These are phyloP conservation scores for Carpatolechia fugitivella DNA, from an alignment of 2,888 invertebrate species.

Conservation along the genomic window DNA sequence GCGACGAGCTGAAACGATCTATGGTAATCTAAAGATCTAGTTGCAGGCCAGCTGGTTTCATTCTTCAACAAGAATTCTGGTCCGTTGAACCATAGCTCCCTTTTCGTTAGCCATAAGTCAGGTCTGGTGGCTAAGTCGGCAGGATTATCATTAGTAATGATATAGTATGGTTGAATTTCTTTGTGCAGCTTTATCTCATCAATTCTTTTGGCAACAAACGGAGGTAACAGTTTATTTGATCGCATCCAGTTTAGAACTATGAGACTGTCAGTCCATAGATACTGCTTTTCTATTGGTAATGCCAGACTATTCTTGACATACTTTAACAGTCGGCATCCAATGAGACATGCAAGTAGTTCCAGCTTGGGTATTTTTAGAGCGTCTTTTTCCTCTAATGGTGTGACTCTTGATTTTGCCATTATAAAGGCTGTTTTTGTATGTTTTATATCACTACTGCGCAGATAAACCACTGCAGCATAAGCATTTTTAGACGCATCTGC, in stretches of 20 bases:
- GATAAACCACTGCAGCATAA: neutral
- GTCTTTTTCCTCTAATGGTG: conserved; percentile 3
- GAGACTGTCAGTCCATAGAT: conserved; percentile 13
- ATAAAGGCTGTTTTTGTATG: neutral
- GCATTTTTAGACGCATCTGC: conserved; percentile 5
- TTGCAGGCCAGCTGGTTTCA: neutral
- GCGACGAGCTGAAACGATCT: neutral
- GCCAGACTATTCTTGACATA: neutral
- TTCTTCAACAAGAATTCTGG: conserved; percentile 6
- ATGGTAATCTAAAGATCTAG: neutral
- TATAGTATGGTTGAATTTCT: neutral
- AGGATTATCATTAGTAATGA: conserved; percentile 1
- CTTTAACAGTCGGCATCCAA: conserved; percentile 1
- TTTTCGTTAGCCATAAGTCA: neutral
- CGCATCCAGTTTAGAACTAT: conserved; percentile 11
- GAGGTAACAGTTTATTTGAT: conserved; percentile 13
- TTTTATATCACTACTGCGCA: neutral
- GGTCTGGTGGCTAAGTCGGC: conserved; percentile 12
- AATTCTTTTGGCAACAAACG: conserved; percentile 10
- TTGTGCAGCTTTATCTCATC: conserved; percentile 8
- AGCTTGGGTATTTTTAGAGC: neutral
- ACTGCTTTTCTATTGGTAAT: neutral
- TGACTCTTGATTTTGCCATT: conserved; percentile 8
- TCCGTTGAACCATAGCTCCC: conserved; percentile 8
- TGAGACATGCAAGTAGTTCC: conserved; percentile 4